A percentile compares a stretch with the other conserved stretches of the same genome.
Conservation (phyloP, 2,113 vertebrate species). For the Engraulis encrasicolus region DNA sequence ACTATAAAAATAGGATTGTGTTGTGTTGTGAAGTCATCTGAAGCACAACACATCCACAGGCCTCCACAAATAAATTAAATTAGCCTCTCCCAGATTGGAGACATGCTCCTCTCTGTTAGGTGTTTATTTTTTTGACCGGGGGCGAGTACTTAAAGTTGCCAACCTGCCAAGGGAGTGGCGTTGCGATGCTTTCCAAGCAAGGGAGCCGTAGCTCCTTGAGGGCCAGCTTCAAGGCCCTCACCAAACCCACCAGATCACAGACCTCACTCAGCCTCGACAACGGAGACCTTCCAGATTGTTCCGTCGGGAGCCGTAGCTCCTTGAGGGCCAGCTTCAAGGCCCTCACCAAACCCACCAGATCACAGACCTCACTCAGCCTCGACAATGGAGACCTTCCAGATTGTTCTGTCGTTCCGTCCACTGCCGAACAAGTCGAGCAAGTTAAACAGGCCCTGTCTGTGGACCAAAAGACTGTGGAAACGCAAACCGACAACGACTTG, state of each 20-base stretch:
- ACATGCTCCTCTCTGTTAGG: conserved; percentile 35
- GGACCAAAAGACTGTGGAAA: background rate
- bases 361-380: background rate
- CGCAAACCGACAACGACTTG: background rate
- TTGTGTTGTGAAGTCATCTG: too few relatives aligned
- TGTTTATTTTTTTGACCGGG: conserved; percentile 23
- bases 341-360: background rate
- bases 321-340: conserved; percentile 22
- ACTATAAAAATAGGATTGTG: conserved; percentile 9
- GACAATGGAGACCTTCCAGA: background rate
- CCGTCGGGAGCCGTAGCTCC: conserved; percentile 11
- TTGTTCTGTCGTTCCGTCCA: too few relatives aligned
- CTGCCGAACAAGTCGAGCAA: too few relatives aligned
- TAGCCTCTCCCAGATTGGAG: conserved; percentile 25
- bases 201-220: conserved; percentile 18
- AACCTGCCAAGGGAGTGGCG: background rate
- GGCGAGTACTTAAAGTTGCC: conserved; percentile 37
- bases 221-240: conserved; percentile 19
- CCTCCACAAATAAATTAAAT: conserved; percentile 27
- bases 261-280: background rate
- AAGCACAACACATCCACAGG: background rate
- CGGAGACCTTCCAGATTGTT: background rate
- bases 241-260: background rate
- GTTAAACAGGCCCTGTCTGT: too few relatives aligned
- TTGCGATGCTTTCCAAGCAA: conserved; percentile 36